Evolutionary conservation across 2,797 vertebrate species (phyloP), one percentile per base, ranked within the genome.

Genomic region (Chelonia mydas): DNA sequence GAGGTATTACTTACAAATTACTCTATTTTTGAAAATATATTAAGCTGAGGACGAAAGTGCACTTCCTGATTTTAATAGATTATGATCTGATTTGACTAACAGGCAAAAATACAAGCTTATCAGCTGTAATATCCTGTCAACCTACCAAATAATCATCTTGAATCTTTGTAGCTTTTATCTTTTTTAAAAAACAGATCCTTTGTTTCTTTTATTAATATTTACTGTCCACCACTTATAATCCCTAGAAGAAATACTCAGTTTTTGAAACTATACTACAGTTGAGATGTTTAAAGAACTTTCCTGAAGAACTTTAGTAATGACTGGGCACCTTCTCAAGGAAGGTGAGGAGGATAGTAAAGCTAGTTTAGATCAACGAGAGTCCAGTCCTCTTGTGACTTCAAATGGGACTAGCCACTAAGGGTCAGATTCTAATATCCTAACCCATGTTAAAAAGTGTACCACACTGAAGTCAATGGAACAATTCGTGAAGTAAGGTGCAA

Each of bases 81-180:
- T 37, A 78, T 68, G 54, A 88, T 84, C 54, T 86, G 81, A 88
- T 87, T 81, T 77, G 80, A 53, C 57, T 47, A n/a, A 65, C 25
- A 54, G 94, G 94, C 94, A 88, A 90, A 77, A 93, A 88, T 80
- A 76, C 45, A 55, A 55, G 84, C 90, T 97, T 92, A 90, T 79
- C 25, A 27, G 12, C 74, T 57, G 84, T 50, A 83, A 97, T 89
- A 94, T 96, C 96, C 95, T 92, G 94, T 90, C 93, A 86, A 7
- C 31, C 90, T 91, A 33, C 54, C 45, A 90, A 92, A 84, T 80
- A 74, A 87, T 68, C 68, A 91, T 82, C 87, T 37, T 7, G 82
- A 92, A 96, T 92, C 90, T 88, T 47, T 25, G 27, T 78, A 94
- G 74, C 78, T 47, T 23, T 13, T 68, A 3, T 2, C 65, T 49